Percentiles rank a stretch among this genome's conserved stretches.
These are phyloP conservation scores for Abrostola tripartita DNA, from an alignment of 2,888 invertebrate genomes.

Conservation along the genomic window DNA sequence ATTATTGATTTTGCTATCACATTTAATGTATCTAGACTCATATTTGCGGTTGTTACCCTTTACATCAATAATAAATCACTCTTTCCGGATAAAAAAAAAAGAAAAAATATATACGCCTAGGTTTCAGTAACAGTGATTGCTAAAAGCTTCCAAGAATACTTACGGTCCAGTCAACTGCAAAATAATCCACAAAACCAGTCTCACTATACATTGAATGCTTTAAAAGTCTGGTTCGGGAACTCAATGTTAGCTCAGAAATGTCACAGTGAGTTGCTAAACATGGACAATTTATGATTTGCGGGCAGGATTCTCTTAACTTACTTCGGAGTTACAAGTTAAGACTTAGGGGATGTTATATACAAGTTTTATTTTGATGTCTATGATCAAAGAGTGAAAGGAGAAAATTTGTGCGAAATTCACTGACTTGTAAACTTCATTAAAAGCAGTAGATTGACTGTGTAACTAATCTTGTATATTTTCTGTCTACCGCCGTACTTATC, in stretches of 20 bases:
- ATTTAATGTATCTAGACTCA: too few relatives aligned
- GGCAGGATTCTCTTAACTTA: background rate
- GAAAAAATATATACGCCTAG: too few relatives aligned
- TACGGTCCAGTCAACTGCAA: background rate
- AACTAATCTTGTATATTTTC: too few relatives aligned
- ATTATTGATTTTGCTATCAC: too few relatives aligned
- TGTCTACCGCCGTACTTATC: too few relatives aligned
- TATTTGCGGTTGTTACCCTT: too few relatives aligned
- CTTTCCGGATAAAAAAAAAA: too few relatives aligned
- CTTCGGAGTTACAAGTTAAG: background rate
- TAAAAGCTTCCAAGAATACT: too few relatives aligned
- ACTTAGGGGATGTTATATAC: background rate
- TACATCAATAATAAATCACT: too few relatives aligned
- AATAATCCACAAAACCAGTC: background rate
- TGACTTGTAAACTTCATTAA: too few relatives aligned
- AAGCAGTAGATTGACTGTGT: too few relatives aligned
- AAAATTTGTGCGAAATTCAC: background rate
- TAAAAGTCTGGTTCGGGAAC: background rate
- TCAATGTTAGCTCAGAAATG: background rate
- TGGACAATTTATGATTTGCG: conserved; percentile 1
- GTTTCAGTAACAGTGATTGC: too few relatives aligned
- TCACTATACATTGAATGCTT: background rate
- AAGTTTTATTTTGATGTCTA: conserved; percentile 4
- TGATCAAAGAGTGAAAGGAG: background rate
- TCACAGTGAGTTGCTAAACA: conserved; percentile 3